These are phyloP conservation scores for Colaptes auratus DNA, from an alignment of 2,113 vertebrate species.

Conservation along the genomic window DNA sequence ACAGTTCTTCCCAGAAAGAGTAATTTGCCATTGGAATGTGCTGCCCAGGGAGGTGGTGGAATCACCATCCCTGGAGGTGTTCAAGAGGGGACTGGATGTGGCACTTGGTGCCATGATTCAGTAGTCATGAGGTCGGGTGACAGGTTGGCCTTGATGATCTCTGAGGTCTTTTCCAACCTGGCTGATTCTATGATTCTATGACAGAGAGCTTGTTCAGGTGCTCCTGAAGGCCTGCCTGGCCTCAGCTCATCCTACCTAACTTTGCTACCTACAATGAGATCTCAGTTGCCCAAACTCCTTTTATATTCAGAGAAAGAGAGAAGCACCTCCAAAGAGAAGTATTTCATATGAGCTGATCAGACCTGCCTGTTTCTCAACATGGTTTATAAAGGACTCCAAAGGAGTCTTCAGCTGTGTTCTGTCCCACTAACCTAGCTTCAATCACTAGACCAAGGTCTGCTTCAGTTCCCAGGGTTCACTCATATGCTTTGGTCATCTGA, in stretches of 20 bases:
- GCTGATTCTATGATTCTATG: too few relatives aligned
- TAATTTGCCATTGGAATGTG: too few relatives aligned
- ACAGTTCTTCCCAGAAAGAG: too few relatives aligned
- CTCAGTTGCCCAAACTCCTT: not conserved
- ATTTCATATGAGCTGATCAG: not conserved
- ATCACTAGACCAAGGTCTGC: not conserved
- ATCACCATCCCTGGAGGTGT: too few relatives aligned
- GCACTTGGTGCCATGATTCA: too few relatives aligned
- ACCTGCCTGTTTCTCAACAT: not conserved
- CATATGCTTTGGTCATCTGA: not conserved
- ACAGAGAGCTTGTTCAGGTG: not conserved
- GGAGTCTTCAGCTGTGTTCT: not conserved
- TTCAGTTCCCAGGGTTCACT: not conserved
- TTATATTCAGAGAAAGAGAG: not conserved
- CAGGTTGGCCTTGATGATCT: too few relatives aligned
- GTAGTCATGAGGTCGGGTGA: too few relatives aligned
- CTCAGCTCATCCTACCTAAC: not conserved
- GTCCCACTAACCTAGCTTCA: not conserved
- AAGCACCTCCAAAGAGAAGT: not conserved
- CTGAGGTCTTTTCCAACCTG: too few relatives aligned
- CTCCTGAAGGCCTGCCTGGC: not conserved
- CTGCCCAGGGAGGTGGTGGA: too few relatives aligned
- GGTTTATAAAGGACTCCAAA: not conserved
- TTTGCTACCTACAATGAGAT: not conserved
- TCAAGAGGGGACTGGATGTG: too few relatives aligned